A percentile compares a stretch with the other conserved stretches of the same genome.
Evolutionary conservation across 2,888 invertebrate species (phyloP).

Genomic region (Hydroisotoma schaefferi): DNA sequence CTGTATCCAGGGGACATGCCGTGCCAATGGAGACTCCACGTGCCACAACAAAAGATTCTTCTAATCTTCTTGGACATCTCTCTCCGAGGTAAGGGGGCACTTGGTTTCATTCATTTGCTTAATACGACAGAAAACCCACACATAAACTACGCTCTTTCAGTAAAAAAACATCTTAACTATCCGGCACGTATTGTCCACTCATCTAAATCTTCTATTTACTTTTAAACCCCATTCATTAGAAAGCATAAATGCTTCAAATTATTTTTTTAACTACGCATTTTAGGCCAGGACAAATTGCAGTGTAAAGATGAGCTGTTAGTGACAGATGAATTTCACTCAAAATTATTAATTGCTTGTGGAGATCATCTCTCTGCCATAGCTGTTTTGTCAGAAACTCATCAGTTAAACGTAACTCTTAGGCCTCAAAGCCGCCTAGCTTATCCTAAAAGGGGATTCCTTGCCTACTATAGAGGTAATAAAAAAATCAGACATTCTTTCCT

Average conservation of each 20-base stretch:
- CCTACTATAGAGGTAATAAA: conserved; percentile 47
- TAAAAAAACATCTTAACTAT: too few relatives aligned
- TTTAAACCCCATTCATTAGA: too few relatives aligned
- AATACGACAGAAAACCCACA: too few relatives aligned
- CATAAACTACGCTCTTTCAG: too few relatives aligned
- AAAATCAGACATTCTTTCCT: too few relatives aligned
- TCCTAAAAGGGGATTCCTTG: conserved; percentile 48
- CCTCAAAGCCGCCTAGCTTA: conserved; percentile 44
- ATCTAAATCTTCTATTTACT: too few relatives aligned
- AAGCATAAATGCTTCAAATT: too few relatives aligned
- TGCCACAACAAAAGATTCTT: conserved; percentile 45
- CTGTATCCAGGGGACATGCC: conserved; percentile 44
- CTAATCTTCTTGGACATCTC: conserved; percentile 47
- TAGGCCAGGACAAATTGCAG: conserved; percentile 42
- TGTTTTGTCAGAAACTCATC: conserved; percentile 41
- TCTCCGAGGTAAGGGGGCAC: conserved; percentile 8
- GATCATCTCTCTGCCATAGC: conserved; percentile 46
- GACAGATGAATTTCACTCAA: conserved; percentile 37
- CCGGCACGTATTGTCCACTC: too few relatives aligned
- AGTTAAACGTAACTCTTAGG: conserved; percentile 43
- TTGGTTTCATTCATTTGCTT: too few relatives aligned
- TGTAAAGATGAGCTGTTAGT: conserved; percentile 45
- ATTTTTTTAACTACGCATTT: too few relatives aligned
- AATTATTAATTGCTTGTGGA: conserved; percentile 48
- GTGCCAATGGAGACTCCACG: conserved; percentile 47